Base-by-base conservation (phyloP, 2,888 invertebrate species). In the Scaptomyza reducta region DNA sequence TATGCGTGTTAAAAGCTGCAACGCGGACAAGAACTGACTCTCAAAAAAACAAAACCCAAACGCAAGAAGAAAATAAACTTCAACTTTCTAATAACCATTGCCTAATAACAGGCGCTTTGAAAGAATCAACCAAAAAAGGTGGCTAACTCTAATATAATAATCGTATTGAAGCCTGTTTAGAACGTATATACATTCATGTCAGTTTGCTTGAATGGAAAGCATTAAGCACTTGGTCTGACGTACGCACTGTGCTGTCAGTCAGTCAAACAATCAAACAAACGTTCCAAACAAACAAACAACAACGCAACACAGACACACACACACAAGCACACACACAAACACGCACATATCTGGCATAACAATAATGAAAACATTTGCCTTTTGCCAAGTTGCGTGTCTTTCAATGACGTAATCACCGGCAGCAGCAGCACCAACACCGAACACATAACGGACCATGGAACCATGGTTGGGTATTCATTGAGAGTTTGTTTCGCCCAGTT, bases 1-100 rank as follows among this genome's bases (percentile, higher is more conserved):
- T 87, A 59, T 82, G 79, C 47, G 88, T 82, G 82, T 87, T 87
- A 82, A 82, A 85, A 87, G 82, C 88, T 85, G 69, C 64, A 76
- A 18, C 58, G 16, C 68, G 44, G 47, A 40, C 70, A 76, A 76
- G 63, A 76, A 72, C 67, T 56, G 45, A 60, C 31, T 31, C 41
- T 47, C 60, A 55, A 58, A 27, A 50, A 29, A 18, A 16, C 29
- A 18, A 45, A 44, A 33, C 13, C 22, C n/a, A 27, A 31, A 31
- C 31, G 10, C 9, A 31, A 31, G 10, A n/a, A 18, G 18, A 51
- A n/a, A 10, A 51, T n/a, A 16, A 10, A 31, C 46, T 0, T 31
- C 5, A n/a, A 33, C 29, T 13, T 11, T 3, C 29, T 42, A 72
- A 56, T 51, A 55, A 74, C 25, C 63, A 59, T 73, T 74, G 70